Conservation (phyloP, 1,140 invertebrate genomes). For the Drosophila suzukii region DNA sequence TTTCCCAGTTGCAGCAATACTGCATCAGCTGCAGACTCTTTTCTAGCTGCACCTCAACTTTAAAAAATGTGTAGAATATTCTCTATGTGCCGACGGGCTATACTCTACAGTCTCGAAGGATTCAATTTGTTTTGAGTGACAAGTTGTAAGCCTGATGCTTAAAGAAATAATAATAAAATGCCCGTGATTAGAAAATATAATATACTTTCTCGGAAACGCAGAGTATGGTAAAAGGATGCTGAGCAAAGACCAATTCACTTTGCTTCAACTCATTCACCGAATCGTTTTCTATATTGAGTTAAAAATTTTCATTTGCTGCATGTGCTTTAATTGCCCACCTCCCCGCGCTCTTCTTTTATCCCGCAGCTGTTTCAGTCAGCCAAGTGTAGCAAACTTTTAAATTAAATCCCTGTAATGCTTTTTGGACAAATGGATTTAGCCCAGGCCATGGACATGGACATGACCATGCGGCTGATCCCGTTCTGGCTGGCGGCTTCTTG, state of each 20-base stretch:
- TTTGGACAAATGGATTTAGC: conserved; percentile 52
- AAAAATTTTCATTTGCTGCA: conserved; percentile 70
- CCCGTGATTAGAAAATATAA: background rate
- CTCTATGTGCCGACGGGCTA: background rate
- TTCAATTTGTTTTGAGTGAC: background rate
- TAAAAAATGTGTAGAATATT: conserved; percentile 37
- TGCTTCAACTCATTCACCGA: conserved; percentile 19
- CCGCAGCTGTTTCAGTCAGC: conserved; percentile 14
- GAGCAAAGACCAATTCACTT: conserved; percentile 33
- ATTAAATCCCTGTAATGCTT: conserved; percentile 66
- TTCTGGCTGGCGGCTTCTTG: conserved; percentile 17
- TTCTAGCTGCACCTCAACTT: conserved; percentile 34
- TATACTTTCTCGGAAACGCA: background rate
- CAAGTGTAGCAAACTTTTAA: conserved; percentile 63
- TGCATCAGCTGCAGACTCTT: conserved; percentile 14
- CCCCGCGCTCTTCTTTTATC: background rate
- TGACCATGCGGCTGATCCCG: background rate
- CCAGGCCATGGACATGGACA: conserved; percentile 7
- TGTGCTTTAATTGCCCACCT: conserved; percentile 53
- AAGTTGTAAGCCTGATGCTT: no score
- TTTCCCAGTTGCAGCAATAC: conserved; percentile 32
- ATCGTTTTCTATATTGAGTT: conserved; percentile 69
- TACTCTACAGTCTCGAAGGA: background rate
- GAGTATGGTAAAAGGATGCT: conserved; percentile 14
- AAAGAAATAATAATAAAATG: background rate